Conservation (phyloP, 2,888 invertebrate species). For the Sminthurides aquaticus region DNA sequence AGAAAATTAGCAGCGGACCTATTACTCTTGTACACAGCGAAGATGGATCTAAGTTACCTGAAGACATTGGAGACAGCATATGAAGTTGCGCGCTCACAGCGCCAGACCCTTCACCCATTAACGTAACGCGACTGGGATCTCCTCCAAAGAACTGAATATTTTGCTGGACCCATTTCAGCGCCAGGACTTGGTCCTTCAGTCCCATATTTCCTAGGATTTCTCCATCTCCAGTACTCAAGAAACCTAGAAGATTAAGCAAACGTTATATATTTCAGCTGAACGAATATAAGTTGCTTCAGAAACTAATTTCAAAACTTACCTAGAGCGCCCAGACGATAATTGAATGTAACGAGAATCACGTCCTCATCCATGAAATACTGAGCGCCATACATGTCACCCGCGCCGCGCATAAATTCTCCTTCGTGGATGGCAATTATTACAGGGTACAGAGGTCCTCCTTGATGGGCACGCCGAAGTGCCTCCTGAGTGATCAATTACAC, state of each 20-base stretch:
- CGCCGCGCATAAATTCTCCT: background rate
- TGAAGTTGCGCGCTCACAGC: slow-evolving; percentile 19
- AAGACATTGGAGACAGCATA: slow-evolving; percentile 21
- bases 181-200: slow-evolving; percentile 4
- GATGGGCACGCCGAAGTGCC: background rate
- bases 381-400: background rate
- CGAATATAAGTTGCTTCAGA: no score
- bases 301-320: no score
- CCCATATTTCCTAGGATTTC: slow-evolving; percentile 5
- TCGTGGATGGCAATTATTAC: background rate
- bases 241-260: background rate
- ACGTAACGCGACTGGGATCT: slow-evolving; percentile 10
- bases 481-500: no score
- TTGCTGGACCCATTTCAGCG: slow-evolving; percentile 15
- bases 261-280: no score
- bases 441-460: background rate
- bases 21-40: no score
- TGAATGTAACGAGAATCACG: background rate
- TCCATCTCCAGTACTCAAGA: slow-evolving; percentile 3
- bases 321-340: background rate
- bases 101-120: slow-evolving; percentile 9
- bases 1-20: background rate
- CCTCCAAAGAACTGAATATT: slow-evolving; percentile 18
- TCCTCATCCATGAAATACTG: slow-evolving; percentile 7
- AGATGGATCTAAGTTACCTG: no score